Base-by-base conservation (phyloP, 2,888 invertebrate genomes). In the Cephus sareptanus region DNA sequence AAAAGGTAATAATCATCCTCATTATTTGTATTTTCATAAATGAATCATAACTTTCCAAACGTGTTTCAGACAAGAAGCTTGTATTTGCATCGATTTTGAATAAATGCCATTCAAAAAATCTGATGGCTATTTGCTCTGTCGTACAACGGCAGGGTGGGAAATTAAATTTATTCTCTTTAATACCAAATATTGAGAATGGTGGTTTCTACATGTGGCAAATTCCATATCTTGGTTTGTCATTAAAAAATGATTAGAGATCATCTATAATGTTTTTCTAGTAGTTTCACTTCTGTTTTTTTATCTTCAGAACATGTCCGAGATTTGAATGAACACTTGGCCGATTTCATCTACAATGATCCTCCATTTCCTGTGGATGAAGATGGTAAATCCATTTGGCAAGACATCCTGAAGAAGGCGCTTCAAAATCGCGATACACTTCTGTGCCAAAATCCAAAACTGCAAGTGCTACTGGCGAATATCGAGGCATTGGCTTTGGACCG, bases 401-500 rank as follows among this genome's bases (percentile, higher is more conserved):
- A 84, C 35, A 78, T 87, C 0, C 77, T 86, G 0, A 70, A 83
- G 12, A 82, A 82, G 40, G 40, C 40, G 6, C 1, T 40, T 15
- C 40, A 40, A 15, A 74, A 74, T 77, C 33, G 34, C 6, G 23
- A 40, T 15, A 40, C 6, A 2, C 6, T 40, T 13, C 15, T 75
- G n/a, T 86, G 82, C 30, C 68, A 35, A 34, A 86, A 85, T 82
- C 84, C 86, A 3, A 85, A 81, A 74, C 74, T 86, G 31, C 78
- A 82, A 40, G 73, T 70, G 68, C 81, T 86, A 76, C 69, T 84
- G 76, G 79, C 81, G 34, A 81, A 79, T 40, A 73, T 88, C 11
- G 83, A 86, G 76, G 80, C 83, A 23, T 75, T 87, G n/a, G 87
- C 86, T 31, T 74, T 88, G 75, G 84, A 87, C 11, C 78, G 79